A percentile compares a stretch with the other conserved stretches of the same genome.
These are phyloP conservation scores for Spialia ferax DNA, from an alignment of 2,888 invertebrate genomes.

Conservation along the genomic window DNA sequence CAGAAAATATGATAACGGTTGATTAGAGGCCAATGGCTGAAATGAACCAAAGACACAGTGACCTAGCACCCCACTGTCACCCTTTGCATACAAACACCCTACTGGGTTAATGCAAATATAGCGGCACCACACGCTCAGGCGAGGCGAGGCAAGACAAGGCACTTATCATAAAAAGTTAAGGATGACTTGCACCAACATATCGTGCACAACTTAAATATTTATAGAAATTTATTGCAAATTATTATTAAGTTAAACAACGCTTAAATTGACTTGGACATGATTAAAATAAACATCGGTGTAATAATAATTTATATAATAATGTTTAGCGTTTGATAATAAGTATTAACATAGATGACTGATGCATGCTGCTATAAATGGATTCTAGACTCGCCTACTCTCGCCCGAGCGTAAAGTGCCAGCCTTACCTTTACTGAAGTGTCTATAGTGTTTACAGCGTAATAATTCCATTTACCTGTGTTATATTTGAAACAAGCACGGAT, in stretches of 20 bases:
- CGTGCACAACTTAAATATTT: too few species aligned
- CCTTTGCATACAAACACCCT: constrained; percentile 40
- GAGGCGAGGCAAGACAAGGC: not conserved
- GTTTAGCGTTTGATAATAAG: too few species aligned
- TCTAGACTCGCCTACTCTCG: not conserved
- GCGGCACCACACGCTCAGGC: not conserved
- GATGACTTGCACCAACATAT: too few species aligned
- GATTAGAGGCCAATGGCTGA: constrained; percentile 63
- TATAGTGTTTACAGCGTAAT: not conserved
- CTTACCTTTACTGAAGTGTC: not conserved
- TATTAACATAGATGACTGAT: too few species aligned
- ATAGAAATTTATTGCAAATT: too few species aligned
- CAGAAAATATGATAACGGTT: constrained; percentile 60
- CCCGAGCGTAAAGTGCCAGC: not conserved
- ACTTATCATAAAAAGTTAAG: too few species aligned
- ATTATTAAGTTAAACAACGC: too few species aligned
- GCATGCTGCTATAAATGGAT: too few species aligned
- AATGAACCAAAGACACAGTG: constrained; percentile 77
- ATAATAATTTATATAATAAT: too few species aligned
- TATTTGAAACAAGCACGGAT: not conserved
- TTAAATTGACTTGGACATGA: too few species aligned
- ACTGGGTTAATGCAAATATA: constrained; percentile 35
- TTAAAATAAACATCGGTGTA: too few species aligned
- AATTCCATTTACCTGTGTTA: not conserved
- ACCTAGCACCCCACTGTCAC: constrained; percentile 63